These are phyloP conservation scores for Eolophus roseicapilla DNA, from an alignment of 2,113 vertebrate genomes.

Conservation along the genomic window DNA sequence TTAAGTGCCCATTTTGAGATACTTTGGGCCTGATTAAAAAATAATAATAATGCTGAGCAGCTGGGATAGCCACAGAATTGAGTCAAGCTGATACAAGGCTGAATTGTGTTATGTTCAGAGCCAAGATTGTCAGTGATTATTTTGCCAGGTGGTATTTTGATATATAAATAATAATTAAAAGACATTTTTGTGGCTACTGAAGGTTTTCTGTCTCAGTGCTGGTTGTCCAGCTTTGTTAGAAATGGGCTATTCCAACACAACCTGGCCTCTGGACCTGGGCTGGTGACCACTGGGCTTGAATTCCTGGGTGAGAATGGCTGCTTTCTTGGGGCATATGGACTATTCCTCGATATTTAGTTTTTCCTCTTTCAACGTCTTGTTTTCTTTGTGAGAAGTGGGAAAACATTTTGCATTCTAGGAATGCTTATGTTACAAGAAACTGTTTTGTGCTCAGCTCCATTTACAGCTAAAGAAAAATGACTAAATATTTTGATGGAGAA, in stretches of 20 bases:
- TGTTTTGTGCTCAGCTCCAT: not conserved
- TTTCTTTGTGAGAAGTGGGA: not conserved
- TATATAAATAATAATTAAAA: not conserved
- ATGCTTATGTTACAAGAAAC: not conserved
- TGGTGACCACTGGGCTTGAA: not conserved
- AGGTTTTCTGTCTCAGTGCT: not conserved
- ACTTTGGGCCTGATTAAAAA: slow-evolving; percentile 39
- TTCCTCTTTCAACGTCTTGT: not conserved
- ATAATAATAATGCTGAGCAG: not conserved
- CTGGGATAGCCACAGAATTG: not conserved
- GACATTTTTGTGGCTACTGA: not conserved
- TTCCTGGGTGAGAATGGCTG: not conserved
- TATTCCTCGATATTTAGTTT: not conserved
- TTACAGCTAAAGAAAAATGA: not conserved
- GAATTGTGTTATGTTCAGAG: not conserved
- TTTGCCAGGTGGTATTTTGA: not conserved
- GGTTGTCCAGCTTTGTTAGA: not conserved
- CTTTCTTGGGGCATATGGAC: not conserved
- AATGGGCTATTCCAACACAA: not conserved
- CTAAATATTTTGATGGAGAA: not conserved
- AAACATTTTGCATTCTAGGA: not conserved
- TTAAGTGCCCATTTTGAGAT: slow-evolving; percentile 18
- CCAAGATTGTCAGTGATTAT: not conserved
- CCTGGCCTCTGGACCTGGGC: not conserved
- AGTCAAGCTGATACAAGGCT: not conserved